Evolutionary conservation across 2,113 vertebrate genomes (phyloP).

Genomic region (Myotis lucifugus): DNA sequence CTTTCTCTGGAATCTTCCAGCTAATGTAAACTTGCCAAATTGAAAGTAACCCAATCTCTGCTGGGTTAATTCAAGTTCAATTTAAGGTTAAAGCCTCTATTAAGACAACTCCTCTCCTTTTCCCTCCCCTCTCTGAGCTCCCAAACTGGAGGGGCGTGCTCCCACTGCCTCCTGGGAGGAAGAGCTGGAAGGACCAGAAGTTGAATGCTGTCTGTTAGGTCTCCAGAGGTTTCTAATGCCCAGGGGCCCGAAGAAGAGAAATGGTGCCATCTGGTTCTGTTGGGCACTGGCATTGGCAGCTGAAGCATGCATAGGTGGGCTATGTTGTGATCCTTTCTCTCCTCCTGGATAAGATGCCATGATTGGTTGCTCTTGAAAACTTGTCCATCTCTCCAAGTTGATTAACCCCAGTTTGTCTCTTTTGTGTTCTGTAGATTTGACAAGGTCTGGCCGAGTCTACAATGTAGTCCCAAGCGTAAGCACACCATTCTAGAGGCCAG

Average conservation of each 20-base stretch:
- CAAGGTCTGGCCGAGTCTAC: background rate
- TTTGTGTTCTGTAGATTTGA: background rate
- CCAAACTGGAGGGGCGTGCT: background rate
- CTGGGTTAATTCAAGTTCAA: conserved; percentile 55
- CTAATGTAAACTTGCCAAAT: conserved; percentile 56
- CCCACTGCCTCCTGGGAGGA: background rate
- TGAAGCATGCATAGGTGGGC: background rate
- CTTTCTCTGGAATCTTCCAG: conserved; percentile 46
- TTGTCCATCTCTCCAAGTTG: background rate
- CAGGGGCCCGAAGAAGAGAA: background rate
- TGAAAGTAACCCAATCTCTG: conserved; percentile 52
- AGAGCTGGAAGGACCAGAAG: background rate
- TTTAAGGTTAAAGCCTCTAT: conserved; percentile 1
- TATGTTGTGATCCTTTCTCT: background rate
- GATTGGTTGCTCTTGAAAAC: background rate
- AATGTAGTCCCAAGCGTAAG: background rate
- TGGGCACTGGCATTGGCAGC: background rate
- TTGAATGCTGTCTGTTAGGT: background rate
- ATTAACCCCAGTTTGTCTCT: background rate
- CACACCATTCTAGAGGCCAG: background rate
- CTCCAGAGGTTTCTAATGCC: background rate
- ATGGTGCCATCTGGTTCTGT: background rate
- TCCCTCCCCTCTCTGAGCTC: background rate
- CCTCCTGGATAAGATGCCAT: background rate
- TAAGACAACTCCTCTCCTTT: background rate